Evolutionary conservation across 2,113 vertebrate species (phyloP).

Genomic region (Phrynocephalus versicolor): DNA sequence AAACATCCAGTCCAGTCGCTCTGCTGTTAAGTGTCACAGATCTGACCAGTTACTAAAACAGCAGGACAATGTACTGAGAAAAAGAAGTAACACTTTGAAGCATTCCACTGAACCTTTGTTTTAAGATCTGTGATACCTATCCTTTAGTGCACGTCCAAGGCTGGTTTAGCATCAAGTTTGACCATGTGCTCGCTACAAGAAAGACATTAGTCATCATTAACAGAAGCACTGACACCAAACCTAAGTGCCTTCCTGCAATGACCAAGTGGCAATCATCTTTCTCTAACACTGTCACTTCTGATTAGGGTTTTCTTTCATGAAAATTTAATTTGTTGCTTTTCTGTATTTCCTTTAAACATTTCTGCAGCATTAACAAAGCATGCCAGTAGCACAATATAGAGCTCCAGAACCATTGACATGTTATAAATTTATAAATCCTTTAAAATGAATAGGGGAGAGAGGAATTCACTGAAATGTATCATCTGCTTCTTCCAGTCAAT

Average conservation of each 20-base stretch:
- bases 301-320: constrained; percentile 83
- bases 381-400: constrained; percentile 48
- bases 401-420: constrained; percentile 9
- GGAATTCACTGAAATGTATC: constrained; percentile 8
- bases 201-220: constrained; percentile 98
- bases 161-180: constrained; percentile 65
- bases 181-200: constrained; percentile 78
- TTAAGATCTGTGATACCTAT: constrained; percentile 46
- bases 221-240: constrained; percentile 86
- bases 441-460: neutral
- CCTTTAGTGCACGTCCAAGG: constrained; percentile 39
- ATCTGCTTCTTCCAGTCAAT: neutral
- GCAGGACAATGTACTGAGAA: neutral
- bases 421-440: constrained; percentile 17
- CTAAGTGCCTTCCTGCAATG: constrained; percentile 90
- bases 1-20: neutral
- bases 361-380: constrained; percentile 54
- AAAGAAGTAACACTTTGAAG: neutral
- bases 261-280: constrained; percentile 89
- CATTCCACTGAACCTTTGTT: constrained; percentile 65
- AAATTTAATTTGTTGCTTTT: constrained; percentile 79
- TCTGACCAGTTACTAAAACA: constrained; percentile 24
- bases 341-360: constrained; percentile 62
- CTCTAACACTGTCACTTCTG: constrained; percentile 86
- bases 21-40: constrained; percentile 21